A percentile compares a stretch with the other conserved stretches of the same genome.
phyloP scores from a whole-genome alignment of 2,888 invertebrate genomes.

The Noctua fimbriata region DNA sequence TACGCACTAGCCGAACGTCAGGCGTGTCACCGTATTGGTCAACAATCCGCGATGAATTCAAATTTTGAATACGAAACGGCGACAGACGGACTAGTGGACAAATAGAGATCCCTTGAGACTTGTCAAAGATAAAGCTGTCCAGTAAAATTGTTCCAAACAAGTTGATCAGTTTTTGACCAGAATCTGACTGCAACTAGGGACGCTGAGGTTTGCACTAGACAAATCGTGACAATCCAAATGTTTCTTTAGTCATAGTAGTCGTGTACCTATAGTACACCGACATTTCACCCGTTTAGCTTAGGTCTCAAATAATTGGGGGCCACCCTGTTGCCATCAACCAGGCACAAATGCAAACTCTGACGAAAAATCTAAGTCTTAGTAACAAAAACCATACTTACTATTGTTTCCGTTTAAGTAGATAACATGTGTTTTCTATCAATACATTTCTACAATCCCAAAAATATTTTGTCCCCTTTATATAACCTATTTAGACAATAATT shows the following conservation, averaged over 20 bases:
- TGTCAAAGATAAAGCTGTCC: background rate
- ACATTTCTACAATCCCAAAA: background rate
- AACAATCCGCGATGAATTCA: slow-evolving; percentile 15
- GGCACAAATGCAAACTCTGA: background rate
- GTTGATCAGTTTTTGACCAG: background rate
- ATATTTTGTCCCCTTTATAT: background rate
- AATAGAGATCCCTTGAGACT: slow-evolving; percentile 12
- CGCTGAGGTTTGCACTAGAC: background rate
- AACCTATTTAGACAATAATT: slow-evolving; percentile 22
- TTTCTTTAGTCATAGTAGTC: background rate
- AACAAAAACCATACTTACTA: too few species aligned
- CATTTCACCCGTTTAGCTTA: background rate
- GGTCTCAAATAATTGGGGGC: background rate
- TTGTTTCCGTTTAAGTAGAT: background rate
- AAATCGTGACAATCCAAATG: background rate
- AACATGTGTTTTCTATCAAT: background rate
- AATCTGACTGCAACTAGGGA: background rate
- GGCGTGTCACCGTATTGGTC: slow-evolving; percentile 5
- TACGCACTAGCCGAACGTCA: background rate
- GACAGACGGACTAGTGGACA: background rate
- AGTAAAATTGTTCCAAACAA: background rate
- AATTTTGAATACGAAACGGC: slow-evolving; percentile 24
- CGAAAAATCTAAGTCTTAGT: background rate
- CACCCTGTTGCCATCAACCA: background rate
- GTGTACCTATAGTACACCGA: background rate